Conservation (phyloP, 2,888 invertebrate species). For the Dioctria rufipes region DNA sequence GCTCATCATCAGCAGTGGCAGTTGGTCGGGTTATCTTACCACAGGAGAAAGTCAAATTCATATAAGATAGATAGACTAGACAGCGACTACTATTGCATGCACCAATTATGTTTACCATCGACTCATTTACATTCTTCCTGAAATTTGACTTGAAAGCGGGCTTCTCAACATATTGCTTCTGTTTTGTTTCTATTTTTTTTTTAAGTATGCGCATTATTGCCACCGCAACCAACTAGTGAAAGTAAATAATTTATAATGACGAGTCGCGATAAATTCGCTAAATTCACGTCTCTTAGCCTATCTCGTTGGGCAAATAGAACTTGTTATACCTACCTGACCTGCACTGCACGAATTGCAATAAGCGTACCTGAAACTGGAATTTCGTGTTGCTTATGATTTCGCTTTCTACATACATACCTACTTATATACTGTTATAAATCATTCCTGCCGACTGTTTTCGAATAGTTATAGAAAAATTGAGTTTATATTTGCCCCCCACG, state of each 20-base stretch:
- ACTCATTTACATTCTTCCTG: conserved; percentile 19
- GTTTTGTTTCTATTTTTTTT: neutral
- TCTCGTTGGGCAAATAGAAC: neutral
- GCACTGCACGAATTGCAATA: too few relatives aligned
- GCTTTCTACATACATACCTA: too few relatives aligned
- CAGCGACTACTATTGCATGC: neutral
- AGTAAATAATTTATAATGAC: conserved; percentile 16
- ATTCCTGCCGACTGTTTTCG: too few relatives aligned
- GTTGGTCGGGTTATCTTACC: neutral
- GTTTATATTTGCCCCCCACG: too few relatives aligned
- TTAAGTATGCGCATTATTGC: neutral
- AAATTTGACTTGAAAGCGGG: neutral
- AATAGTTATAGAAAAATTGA: too few relatives aligned
- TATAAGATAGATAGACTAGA: neutral
- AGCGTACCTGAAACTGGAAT: neutral
- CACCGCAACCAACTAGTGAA: conserved; percentile 12
- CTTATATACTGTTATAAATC: too few relatives aligned
- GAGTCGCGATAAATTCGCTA: neutral
- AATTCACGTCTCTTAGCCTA: neutral
- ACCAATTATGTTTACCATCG: neutral
- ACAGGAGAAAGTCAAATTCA: conserved; percentile 35
- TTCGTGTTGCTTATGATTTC: neutral
- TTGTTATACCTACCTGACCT: too few relatives aligned
- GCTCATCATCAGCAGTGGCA: neutral
- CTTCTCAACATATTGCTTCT: neutral